Base-by-base conservation (phyloP, 2,113 vertebrate species). In the Muntiacus muntjak region DNA sequence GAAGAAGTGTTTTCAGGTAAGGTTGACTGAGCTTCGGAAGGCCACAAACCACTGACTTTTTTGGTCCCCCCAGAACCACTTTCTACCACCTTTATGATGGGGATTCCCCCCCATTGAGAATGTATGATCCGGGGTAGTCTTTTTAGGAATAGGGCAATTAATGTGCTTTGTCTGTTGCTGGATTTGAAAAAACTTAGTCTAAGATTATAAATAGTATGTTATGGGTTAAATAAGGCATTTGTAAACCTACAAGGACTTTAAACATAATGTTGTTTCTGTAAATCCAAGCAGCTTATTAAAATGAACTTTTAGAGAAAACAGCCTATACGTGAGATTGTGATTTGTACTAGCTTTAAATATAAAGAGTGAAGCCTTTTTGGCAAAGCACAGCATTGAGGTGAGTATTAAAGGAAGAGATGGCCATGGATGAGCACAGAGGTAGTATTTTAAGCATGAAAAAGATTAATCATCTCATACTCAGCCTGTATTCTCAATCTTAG, bases 141-240 rank as follows among this genome's bases (percentile, higher is more conserved):
- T 93, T 83, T 33, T 43, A 82, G 74, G 85, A 76, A 26, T 26
- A 91, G 60, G 45, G n/a, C 67, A 90, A 47, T 14, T 89, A 28
- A 25, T 87, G 13, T 81, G 21, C n/a, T 93, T 93, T 82, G 21
- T 95, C 54, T 92, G 36, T 43, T 95, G 12, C 30, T 78, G 54
- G 54, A 78, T 91, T 88, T 87, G 83, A 82, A 96, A 82, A 97
- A 78, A 64, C 33, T 94, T 87, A 84, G 21, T 78, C 54, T 78
- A 17, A 50, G 62, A 67, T 58, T 79, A 8, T 40, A 85, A 94
- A 45, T 62, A 52, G 43, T 57, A 3, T 30, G 26, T 81, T n/a
- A 28, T 55, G 57, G n/a, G 30, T 94, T 96, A 88, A 64, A 45
- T 92, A 43, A 94, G 79, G 13, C 58, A 74, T 97, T 88, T 52